These are phyloP conservation scores for Meliscaeva auricollis DNA, from an alignment of 2,888 invertebrate genomes.

Conservation along the genomic window DNA sequence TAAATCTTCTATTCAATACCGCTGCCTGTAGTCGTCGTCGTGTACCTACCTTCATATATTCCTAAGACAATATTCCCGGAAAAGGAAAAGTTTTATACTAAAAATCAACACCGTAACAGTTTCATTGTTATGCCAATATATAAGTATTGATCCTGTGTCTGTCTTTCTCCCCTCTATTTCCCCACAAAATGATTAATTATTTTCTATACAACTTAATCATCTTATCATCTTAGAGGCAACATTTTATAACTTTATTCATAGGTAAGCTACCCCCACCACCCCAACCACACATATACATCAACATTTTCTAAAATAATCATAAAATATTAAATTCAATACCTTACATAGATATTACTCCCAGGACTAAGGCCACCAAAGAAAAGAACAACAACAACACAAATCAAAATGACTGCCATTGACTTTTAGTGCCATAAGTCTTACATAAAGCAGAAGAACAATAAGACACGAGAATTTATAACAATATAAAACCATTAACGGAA, in stretches of 20 bases:
- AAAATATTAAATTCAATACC: constrained; percentile 10
- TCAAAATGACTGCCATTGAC: constrained; percentile 18
- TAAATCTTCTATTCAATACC: neutral
- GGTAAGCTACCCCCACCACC: neutral
- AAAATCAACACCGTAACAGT: constrained; percentile 20
- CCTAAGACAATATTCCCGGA: constrained; percentile 14
- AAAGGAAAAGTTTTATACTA: constrained; percentile 15
- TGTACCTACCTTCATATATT: too few species aligned
- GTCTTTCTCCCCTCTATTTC: neutral
- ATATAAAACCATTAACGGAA: constrained; percentile 74
- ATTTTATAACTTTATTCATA: constrained; percentile 18
- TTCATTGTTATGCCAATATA: constrained; percentile 9
- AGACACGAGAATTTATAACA: constrained; percentile 61
- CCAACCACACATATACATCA: neutral
- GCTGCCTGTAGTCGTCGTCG: neutral
- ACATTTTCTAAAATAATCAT: constrained; percentile 20
- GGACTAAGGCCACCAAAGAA: neutral
- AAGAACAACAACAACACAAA: constrained; percentile 11
- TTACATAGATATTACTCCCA: too few species aligned
- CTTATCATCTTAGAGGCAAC: constrained; percentile 45
- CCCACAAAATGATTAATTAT: constrained; percentile 65
- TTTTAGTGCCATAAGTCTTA: constrained; percentile 3
- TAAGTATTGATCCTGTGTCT: neutral
- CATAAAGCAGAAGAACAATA: constrained; percentile 58
- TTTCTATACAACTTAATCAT: constrained; percentile 32